Percentiles rank a stretch among this genome's conserved stretches.
These are phyloP conservation scores for Sparidentex hasta DNA, from an alignment of 2,797 vertebrate species.

Conservation along the genomic window DNA sequence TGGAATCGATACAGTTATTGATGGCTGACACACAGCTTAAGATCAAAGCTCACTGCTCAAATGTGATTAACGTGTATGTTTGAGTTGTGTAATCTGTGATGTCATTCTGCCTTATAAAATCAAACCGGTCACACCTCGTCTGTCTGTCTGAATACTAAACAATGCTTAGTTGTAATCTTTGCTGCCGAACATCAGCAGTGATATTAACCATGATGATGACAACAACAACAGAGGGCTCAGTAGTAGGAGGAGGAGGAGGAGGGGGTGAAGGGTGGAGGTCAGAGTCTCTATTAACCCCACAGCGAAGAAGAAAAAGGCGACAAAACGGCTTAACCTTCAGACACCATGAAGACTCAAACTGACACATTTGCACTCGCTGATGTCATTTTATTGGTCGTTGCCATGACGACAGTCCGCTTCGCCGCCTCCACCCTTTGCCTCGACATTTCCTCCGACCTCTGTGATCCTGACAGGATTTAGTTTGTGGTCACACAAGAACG, in stretches of 20 bases:
- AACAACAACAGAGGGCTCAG: background rate
- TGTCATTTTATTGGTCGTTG: slow-evolving; percentile 24
- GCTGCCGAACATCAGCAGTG: background rate
- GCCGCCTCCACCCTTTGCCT: background rate
- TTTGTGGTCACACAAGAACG: background rate
- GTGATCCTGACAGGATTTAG: slow-evolving; percentile 1
- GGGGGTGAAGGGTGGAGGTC: background rate
- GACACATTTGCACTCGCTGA: background rate
- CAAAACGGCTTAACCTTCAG: background rate
- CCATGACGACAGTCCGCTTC: slow-evolving; percentile 6
- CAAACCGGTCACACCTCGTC: background rate
- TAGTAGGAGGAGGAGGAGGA: background rate
- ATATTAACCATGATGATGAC: background rate
- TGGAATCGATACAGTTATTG: background rate
- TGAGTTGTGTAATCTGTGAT: background rate
- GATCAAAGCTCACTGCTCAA: background rate
- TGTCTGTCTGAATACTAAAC: slow-evolving; percentile 22
- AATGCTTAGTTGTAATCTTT: slow-evolving; percentile 38
- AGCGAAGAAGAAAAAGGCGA: background rate
- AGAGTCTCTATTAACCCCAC: background rate
- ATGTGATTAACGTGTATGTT: background rate
- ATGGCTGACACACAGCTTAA: too few relatives aligned
- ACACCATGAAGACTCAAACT: background rate
- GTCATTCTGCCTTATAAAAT: background rate
- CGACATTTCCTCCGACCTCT: background rate